Percentiles rank a stretch among this genome's conserved stretches.
Evolutionary conservation across 2,113 vertebrate genomes (phyloP).

Genomic region (Condylura cristata): DNA sequence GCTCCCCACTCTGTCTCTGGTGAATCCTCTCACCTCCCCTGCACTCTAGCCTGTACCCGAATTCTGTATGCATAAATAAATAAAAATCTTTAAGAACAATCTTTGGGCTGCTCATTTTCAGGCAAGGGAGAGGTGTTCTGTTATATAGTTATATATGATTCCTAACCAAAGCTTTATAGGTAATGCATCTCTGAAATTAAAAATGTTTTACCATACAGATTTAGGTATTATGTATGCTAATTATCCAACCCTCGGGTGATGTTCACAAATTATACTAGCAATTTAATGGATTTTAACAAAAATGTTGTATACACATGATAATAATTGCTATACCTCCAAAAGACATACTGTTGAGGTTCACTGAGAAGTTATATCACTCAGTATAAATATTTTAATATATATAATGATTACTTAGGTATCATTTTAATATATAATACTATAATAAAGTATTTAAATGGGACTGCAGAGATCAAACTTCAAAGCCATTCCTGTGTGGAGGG

Average conservation of each 20-base stretch:
- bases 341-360: background rate
- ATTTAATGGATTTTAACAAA: background rate
- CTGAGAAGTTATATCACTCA: background rate
- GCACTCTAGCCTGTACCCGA: too few species aligned
- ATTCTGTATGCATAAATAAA: too few species aligned
- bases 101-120: background rate
- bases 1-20: too few species aligned
- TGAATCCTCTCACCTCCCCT: too few species aligned
- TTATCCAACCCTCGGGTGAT: background rate
- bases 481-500: background rate
- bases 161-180: background rate
- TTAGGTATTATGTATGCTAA: background rate
- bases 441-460: background rate
- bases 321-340: background rate
- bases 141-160: background rate
- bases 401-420: background rate
- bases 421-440: background rate
- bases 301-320: background rate
- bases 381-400: background rate
- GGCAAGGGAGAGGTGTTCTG: background rate
- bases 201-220: background rate
- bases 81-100: too few species aligned
- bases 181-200: background rate
- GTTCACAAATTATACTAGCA: background rate
- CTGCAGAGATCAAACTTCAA: background rate